Conservation (phyloP, 2,888 invertebrate species). For the Linnaemya tessellans region DNA sequence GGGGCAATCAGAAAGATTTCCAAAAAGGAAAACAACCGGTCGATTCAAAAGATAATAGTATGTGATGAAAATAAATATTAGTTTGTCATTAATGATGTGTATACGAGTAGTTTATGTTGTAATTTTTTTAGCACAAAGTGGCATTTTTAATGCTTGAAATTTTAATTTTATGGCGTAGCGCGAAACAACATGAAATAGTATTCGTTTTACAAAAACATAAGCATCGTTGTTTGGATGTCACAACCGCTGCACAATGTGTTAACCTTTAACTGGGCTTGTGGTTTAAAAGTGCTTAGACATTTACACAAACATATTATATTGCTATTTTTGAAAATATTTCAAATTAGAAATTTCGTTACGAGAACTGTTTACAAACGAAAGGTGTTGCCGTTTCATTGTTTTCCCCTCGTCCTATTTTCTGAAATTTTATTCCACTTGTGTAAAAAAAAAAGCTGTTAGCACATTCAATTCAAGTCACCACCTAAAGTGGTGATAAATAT, state of each 20-base stretch:
- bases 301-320: too few relatives aligned
- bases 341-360: too few relatives aligned
- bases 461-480: too few relatives aligned
- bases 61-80: not conserved
- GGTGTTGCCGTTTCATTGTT: too few relatives aligned
- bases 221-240: not conserved
- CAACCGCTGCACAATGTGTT: not conserved
- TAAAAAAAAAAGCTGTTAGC: too few relatives aligned
- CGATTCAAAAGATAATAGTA: not conserved
- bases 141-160: not conserved
- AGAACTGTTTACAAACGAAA: too few relatives aligned
- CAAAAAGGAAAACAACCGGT: not conserved
- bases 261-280: not conserved
- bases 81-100: not conserved
- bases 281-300: not conserved
- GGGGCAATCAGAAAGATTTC: not conserved
- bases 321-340: too few relatives aligned
- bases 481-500: too few relatives aligned
- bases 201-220: not conserved
- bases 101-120: constrained; percentile 24
- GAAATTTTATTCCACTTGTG: too few relatives aligned
- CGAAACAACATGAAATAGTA: constrained; percentile 9
- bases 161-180: constrained; percentile 8
- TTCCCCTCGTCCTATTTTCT: too few relatives aligned
- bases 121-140: constrained; percentile 7